phyloP scores from a whole-genome alignment of 2,888 invertebrate genomes.

The Boloria euphrosyne region DNA sequence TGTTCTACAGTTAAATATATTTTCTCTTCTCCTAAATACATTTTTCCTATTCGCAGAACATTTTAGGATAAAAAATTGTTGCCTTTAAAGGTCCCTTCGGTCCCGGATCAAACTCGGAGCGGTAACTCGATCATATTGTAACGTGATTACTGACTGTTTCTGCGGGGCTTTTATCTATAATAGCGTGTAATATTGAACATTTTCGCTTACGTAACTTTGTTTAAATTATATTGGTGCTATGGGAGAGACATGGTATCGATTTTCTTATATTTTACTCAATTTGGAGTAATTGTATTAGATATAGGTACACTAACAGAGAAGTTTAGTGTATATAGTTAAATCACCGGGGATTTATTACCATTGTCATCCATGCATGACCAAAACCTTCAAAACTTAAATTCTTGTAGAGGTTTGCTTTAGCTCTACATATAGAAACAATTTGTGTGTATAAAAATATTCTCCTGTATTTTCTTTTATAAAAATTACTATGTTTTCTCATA shows the following conservation, averaged over 20 bases:
- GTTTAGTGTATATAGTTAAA: too few species aligned
- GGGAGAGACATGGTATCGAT: neutral
- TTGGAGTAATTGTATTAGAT: too few species aligned
- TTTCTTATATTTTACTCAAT: neutral
- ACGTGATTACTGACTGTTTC: constrained; percentile 64
- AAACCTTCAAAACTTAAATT: too few species aligned
- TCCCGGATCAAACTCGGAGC: constrained; percentile 60
- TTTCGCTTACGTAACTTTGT: constrained; percentile 17
- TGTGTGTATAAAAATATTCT: too few species aligned
- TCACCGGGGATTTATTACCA: too few species aligned
- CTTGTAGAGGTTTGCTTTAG: too few species aligned
- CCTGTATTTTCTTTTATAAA: too few species aligned
- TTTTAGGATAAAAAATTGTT: constrained; percentile 29
- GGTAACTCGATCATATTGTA: constrained; percentile 77
- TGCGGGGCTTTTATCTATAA: constrained; percentile 71
- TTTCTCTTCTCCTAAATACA: neutral
- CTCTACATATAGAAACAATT: too few species aligned
- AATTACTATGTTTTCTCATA: too few species aligned
- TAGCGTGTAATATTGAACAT: constrained; percentile 56
- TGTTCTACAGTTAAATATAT: neutral
- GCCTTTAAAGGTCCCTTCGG: constrained; percentile 25
- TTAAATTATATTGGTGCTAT: constrained; percentile 6
- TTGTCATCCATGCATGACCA: too few species aligned
- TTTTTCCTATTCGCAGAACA: constrained; percentile 18
- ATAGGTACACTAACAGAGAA: too few species aligned